phyloP scores from a whole-genome alignment of 92 coral and sea anemone species.

The Heteractis magnifica region DNA sequence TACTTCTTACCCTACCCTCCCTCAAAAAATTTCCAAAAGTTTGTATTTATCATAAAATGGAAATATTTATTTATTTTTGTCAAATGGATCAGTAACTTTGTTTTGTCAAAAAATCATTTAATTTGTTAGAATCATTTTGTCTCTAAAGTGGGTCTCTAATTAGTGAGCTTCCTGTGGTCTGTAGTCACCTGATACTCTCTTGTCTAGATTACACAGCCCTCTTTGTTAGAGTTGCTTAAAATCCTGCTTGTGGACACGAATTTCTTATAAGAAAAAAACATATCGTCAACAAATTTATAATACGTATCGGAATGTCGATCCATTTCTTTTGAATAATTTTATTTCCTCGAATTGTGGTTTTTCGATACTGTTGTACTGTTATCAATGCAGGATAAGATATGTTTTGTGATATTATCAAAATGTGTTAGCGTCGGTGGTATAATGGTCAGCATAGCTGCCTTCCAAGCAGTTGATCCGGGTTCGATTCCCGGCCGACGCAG shows the following conservation, averaged over 20 bases:
- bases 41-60: no score
- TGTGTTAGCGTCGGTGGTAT: constrained; percentile 85
- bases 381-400: background rate
- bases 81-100: no score
- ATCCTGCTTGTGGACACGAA: background rate
- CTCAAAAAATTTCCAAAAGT: no score
- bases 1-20: no score
- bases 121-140: no score
- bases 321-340: background rate
- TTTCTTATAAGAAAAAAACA: background rate
- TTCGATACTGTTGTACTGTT: background rate
- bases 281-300: background rate
- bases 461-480: constrained; percentile 99
- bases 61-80: no score
- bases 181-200: background rate
- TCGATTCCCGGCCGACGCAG: constrained; percentile 82
- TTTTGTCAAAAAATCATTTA: no score
- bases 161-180: background rate
- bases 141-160: no score
- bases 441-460: constrained; percentile 99
- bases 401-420: background rate
- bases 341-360: background rate
- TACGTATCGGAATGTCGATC: background rate
- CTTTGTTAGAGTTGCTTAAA: background rate
- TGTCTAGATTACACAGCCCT: background rate